Percentiles rank a stretch among this genome's conserved stretches.
Conservation (phyloP, 1,140 invertebrate genomes). For the Bicyclus anynana region DNA sequence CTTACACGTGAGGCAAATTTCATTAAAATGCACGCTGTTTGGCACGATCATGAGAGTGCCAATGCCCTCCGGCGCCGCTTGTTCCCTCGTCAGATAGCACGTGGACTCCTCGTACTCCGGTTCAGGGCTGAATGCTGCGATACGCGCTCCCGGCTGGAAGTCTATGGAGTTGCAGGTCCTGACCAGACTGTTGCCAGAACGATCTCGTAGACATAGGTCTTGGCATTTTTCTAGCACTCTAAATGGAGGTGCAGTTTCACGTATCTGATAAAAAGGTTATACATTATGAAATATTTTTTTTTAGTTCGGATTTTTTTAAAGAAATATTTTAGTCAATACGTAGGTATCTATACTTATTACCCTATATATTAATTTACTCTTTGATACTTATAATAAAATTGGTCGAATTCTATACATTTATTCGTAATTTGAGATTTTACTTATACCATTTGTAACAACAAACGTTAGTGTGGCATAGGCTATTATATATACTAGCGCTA, state of each 20-base stretch:
- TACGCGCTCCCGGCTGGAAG: conserved; percentile 91
- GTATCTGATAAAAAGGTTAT: conserved; percentile 76
- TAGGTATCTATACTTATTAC: too few species aligned
- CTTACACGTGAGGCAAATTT: conserved; percentile 93
- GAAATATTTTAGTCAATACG: too few species aligned
- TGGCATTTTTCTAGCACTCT: conserved; percentile 91
- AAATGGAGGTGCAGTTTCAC: conserved; percentile 89
- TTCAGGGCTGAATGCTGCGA: conserved; percentile 87
- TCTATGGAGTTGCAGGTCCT: conserved; percentile 91
- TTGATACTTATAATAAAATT: too few species aligned
- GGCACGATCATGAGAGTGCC: conserved; percentile 90
- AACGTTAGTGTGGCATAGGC: too few species aligned
- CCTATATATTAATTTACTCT: too few species aligned
- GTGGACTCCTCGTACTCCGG: conserved; percentile 93
- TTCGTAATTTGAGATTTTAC: too few species aligned
- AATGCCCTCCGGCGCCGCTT: conserved; percentile 89
- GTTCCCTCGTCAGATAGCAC: conserved; percentile 91
- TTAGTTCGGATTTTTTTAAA: too few species aligned
- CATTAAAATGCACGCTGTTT: conserved; percentile 92
- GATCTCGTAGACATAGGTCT: conserved; percentile 89
- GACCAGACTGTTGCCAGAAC: conserved; percentile 88
- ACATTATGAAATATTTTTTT: too few species aligned
- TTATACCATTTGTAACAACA: too few species aligned
- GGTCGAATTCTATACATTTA: too few species aligned
- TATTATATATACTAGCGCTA: too few species aligned